phyloP scores from a whole-genome alignment of 2,888 invertebrate genomes.

The Dromius quadrimaculatus region DNA sequence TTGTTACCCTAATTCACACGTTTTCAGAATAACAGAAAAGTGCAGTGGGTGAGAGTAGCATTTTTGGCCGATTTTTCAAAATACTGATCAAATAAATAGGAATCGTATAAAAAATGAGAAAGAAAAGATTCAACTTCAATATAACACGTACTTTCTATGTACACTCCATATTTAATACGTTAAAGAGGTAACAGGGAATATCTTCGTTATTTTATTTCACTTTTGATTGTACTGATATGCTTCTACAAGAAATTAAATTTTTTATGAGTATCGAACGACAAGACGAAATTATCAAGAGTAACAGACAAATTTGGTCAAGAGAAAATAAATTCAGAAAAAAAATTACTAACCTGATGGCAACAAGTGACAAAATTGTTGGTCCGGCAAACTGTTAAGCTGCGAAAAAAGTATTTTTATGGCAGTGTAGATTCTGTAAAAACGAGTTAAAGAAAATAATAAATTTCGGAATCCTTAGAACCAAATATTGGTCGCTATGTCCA shows the following conservation, averaged over 20 bases:
- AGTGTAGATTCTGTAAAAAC: conserved; percentile 18
- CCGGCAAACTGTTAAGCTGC: conserved; percentile 14
- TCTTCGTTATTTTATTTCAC: conserved; percentile 29
- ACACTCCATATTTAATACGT: conserved; percentile 43
- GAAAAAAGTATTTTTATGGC: conserved; percentile 22
- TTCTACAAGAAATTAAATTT: conserved; percentile 46
- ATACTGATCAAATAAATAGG: too few relatives aligned
- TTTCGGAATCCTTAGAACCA: too few relatives aligned
- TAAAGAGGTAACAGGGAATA: conserved; percentile 49
- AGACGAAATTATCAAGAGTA: conserved; percentile 31
- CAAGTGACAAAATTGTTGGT: background rate
- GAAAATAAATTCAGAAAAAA: background rate
- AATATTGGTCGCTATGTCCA: too few relatives aligned
- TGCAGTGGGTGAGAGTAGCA: too few relatives aligned
- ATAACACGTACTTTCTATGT: conserved; percentile 41
- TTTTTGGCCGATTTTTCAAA: too few relatives aligned
- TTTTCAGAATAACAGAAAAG: too few relatives aligned
- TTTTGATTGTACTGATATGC: conserved; percentile 51
- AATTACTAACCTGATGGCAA: conserved; percentile 22
- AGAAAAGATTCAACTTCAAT: conserved; percentile 36
- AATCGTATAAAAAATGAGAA: too few relatives aligned
- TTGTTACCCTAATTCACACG: too few relatives aligned
- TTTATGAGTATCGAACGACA: conserved; percentile 33
- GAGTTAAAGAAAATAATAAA: background rate
- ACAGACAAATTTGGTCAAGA: background rate